Evolutionary conservation across 2,797 vertebrate species (phyloP).

Genomic region (Sciaenops ocellatus): DNA sequence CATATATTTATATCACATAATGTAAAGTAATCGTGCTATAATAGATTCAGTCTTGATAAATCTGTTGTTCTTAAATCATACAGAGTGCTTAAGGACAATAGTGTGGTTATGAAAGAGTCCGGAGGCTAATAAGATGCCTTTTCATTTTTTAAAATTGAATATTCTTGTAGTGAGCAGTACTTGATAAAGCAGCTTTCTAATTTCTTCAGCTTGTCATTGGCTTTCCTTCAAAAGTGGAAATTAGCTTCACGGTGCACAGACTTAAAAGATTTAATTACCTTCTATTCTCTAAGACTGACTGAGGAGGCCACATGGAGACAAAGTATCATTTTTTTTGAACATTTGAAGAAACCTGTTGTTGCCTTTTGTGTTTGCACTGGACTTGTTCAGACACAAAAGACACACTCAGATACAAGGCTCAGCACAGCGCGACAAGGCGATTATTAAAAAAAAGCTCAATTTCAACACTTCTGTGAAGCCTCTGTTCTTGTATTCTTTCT

Average conservation of each 20-base stretch:
- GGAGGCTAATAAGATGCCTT: not conserved
- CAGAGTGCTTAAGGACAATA: not conserved
- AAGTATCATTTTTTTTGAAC: constrained; percentile 13
- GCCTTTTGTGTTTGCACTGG: constrained; percentile 35
- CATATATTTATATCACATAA: constrained; percentile 30
- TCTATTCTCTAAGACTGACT: constrained; percentile 38
- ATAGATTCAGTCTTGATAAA: not conserved
- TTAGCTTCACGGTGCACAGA: constrained; percentile 14
- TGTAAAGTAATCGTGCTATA: constrained; percentile 2
- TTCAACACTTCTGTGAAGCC: constrained; percentile 37
- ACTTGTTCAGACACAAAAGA: constrained; percentile 55
- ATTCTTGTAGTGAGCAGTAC: not conserved
- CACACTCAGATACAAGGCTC: constrained; percentile 42
- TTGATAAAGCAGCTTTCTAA: not conserved
- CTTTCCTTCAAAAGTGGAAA: constrained; percentile 22
- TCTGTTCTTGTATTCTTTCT: constrained; percentile 43
- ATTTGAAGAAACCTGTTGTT: constrained; percentile 43
- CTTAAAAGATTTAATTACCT: constrained; percentile 38
- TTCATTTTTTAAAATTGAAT: not conserved
- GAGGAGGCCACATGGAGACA: constrained; percentile 32
- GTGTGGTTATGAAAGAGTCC: not conserved
- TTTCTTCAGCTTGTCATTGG: constrained; percentile 14
- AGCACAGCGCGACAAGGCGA: constrained; percentile 38
- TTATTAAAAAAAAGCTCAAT: constrained; percentile 47
- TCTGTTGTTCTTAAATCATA: not conserved